phyloP scores from a whole-genome alignment of 1,140 invertebrate genomes.

The Metaphire vulgaris region DNA sequence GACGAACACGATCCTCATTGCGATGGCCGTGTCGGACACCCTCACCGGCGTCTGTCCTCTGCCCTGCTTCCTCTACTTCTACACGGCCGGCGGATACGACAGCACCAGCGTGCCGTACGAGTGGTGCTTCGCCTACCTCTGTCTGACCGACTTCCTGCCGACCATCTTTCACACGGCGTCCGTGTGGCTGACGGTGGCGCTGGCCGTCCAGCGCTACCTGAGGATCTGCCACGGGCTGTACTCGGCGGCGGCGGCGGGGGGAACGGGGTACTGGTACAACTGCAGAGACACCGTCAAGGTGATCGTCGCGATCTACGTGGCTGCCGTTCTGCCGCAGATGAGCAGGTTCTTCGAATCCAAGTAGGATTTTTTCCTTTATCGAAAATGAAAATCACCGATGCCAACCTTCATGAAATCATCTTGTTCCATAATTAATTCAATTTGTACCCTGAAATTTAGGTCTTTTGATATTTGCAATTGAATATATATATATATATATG shows the following conservation, averaged over 20 bases:
- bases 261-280: background rate
- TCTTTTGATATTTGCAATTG: no score
- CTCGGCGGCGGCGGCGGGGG: no score
- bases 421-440: no score
- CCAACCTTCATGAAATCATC: no score
- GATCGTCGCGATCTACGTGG: background rate
- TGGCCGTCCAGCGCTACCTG: background rate
- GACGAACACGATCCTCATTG: background rate
- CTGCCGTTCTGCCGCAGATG: background rate
- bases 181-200: conserved; percentile 49
- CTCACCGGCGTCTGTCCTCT: conserved; percentile 68
- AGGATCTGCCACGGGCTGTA: background rate
- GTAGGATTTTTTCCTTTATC: conserved; percentile 52
- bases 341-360: background rate
- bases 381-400: conserved; percentile 60
- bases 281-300: background rate
- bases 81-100: background rate
- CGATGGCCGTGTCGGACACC: background rate
- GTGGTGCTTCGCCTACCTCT: background rate
- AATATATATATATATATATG: no score
- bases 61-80: conserved; percentile 48
- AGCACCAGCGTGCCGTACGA: background rate
- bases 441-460: no score
- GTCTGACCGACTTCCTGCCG: background rate
- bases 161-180: conserved; percentile 47